These are phyloP conservation scores for Connochaetes taurinus DNA, from an alignment of 2,113 vertebrate species.

Conservation along the genomic window DNA sequence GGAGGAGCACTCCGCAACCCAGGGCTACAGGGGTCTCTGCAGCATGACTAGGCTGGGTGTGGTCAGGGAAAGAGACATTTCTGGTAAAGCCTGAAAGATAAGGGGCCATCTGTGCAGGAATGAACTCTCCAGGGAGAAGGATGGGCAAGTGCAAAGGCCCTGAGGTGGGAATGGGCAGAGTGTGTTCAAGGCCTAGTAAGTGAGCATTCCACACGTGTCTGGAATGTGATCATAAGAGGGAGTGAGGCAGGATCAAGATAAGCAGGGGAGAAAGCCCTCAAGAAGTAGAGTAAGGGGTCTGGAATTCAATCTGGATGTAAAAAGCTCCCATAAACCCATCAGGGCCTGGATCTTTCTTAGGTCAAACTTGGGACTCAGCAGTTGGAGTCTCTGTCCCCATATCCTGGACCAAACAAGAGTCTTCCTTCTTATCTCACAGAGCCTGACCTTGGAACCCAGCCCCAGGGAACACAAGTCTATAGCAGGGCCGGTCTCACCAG, in stretches of 20 bases:
- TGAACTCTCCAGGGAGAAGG: neutral
- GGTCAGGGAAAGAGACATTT: neutral
- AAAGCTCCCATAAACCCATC: neutral
- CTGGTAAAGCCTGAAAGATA: neutral
- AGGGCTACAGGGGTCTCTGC: neutral
- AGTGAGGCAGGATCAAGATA: neutral
- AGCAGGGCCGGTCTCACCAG: neutral
- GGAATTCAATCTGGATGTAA: rapidly evolving
- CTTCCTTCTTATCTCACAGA: neutral
- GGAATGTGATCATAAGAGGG: neutral
- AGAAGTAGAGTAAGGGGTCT: neutral
- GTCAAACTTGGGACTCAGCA: neutral
- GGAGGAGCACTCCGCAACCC: too few relatives aligned
- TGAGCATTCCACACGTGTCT: neutral
- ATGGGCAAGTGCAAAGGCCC: neutral
- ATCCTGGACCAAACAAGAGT: neutral
- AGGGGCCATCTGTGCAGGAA: neutral
- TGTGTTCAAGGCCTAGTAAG: neutral
- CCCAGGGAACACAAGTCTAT: neutral
- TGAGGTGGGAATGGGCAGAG: neutral
- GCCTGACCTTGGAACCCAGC: neutral
- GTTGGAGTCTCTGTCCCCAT: neutral
- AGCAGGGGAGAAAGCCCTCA: neutral
- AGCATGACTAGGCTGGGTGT: neutral
- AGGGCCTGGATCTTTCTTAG: neutral